These are phyloP conservation scores for Gyrodactylus salaris DNA, from an alignment of 1,140 invertebrate species.

Conservation along the genomic window DNA sequence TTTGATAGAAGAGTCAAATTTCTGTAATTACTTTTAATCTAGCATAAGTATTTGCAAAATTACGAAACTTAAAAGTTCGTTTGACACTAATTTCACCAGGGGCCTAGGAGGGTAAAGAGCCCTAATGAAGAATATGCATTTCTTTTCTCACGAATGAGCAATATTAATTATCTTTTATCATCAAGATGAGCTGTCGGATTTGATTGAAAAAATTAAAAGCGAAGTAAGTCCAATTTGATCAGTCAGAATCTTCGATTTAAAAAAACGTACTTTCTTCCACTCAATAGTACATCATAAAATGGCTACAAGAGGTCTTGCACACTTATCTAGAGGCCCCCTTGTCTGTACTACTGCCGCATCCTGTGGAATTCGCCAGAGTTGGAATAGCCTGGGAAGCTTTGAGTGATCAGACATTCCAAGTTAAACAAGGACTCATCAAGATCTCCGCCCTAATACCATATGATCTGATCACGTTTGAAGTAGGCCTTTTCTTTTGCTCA, in stretches of 20 bases:
- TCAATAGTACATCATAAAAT: slow-evolving; percentile 42
- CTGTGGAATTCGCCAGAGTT: slow-evolving; percentile 51
- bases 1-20: too few species aligned
- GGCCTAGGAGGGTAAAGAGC: too few species aligned
- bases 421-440: slow-evolving; percentile 43
- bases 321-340: slow-evolving; percentile 54
- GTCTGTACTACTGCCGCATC: slow-evolving; percentile 45
- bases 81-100: too few species aligned
- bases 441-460: slow-evolving; percentile 82
- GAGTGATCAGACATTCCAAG: slow-evolving; percentile 50
- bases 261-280: slow-evolving; percentile 3
- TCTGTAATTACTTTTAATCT: too few species aligned
- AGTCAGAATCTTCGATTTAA: background rate
- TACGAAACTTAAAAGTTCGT: too few species aligned
- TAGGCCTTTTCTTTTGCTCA: slow-evolving; percentile 11
- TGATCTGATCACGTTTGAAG: slow-evolving; percentile 65
- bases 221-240: slow-evolving; percentile 1
- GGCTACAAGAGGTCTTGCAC: slow-evolving; percentile 48
- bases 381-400: slow-evolving; percentile 75
- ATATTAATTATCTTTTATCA: too few species aligned
- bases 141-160: too few species aligned
- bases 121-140: too few species aligned
- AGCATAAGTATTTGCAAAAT: too few species aligned
- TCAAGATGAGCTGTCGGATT: slow-evolving; percentile 3
- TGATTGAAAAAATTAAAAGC: slow-evolving; percentile 6